Evolutionary conservation across 2,113 vertebrate genomes (phyloP), one percentile per base, ranked within the genome.

Genomic region (Hemibagrus wyckioides): DNA sequence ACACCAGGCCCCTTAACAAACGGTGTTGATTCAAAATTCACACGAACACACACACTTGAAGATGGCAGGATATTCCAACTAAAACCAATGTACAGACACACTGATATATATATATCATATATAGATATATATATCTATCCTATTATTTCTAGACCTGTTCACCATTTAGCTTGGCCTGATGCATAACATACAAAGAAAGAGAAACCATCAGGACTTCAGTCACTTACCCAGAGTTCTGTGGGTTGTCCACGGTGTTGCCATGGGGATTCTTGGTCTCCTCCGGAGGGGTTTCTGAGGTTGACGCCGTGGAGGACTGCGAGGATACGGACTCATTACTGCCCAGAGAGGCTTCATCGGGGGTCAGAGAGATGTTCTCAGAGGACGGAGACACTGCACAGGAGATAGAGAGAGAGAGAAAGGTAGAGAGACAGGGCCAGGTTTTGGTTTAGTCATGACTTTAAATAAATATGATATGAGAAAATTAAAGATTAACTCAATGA

Each of bases 261-360:
- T 96, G 92, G 87, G 94, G 90, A 69, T 96, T 96, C 90, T 90
- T 96, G 1, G 94, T 94, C 90, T 92, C 94, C 71, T 95, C 95
- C 0, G 92, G 89, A 0, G 95, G 93, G 28, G 94, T 95, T 28
- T 94, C 95, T 1, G 95, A 94, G 85, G 92, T 81, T 0, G 95
- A 95, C 2, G 94, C 93, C 0, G 94, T 95, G 0, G 97, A 98
- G n/a, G 98, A 97, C 1, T 97, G 96, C 17, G 98, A 98, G 25
- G 97, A 98, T 23, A 97, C 96, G 0, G 98, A 98, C 92, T 99
- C 98, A 28, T 95, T 95, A 91, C 97, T 98, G 90, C 97, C 95
- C 86, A 95, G 94, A 13, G 96, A 96, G 0, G 96, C 96, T 77
- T 96, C 96, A 75, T 99, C 98, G 85, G 93, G 94, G 0, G 92